Percentiles rank a stretch among this genome's conserved stretches.
These are phyloP conservation scores for Anguilla obscura DNA, from an alignment of 2,797 vertebrate genomes.

Conservation along the genomic window DNA sequence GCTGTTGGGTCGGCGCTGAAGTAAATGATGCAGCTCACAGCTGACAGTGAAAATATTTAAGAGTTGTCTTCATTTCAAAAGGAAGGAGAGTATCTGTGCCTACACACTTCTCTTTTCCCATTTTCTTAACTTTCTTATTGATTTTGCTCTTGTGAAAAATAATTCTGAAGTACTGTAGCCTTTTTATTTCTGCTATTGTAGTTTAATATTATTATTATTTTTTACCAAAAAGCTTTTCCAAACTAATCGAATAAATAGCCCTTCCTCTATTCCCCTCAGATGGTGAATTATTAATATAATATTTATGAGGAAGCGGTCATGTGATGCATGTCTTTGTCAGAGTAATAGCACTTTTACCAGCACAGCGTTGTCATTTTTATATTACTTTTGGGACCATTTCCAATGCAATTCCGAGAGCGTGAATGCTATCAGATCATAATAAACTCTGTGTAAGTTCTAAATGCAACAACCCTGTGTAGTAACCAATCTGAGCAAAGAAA, in stretches of 20 bases:
- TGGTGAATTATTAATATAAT: conserved; percentile 69
- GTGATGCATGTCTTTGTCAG: conserved; percentile 59
- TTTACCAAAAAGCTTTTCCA: conserved; percentile 49
- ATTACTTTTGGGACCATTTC: conserved; percentile 63
- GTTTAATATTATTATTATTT: not conserved
- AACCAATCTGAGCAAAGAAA: conserved; percentile 46
- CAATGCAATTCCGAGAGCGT: conserved; percentile 62
- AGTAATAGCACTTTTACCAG: conserved; percentile 59
- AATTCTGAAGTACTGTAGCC: not conserved
- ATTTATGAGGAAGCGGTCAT: conserved; percentile 62
- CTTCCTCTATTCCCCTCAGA: conserved; percentile 53
- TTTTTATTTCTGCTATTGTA: not conserved
- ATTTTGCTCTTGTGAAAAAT: conserved; percentile 55
- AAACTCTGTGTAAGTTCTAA: conserved; percentile 45
- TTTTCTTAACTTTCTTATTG: conserved; percentile 41
- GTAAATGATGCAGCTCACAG: conserved; percentile 45
- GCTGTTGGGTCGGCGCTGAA: conserved; percentile 13
- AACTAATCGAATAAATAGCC: conserved; percentile 30
- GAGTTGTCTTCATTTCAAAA: conserved; percentile 42
- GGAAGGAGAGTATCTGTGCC: conserved; percentile 32
- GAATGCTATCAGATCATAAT: conserved; percentile 59
- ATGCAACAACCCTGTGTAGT: conserved; percentile 51
- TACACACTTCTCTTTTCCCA: conserved; percentile 38
- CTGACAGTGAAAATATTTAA: conserved; percentile 46
- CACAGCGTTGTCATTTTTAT: conserved; percentile 62